phyloP scores from a whole-genome alignment of 1,140 invertebrate genomes.

The Drosophila ironensis region DNA sequence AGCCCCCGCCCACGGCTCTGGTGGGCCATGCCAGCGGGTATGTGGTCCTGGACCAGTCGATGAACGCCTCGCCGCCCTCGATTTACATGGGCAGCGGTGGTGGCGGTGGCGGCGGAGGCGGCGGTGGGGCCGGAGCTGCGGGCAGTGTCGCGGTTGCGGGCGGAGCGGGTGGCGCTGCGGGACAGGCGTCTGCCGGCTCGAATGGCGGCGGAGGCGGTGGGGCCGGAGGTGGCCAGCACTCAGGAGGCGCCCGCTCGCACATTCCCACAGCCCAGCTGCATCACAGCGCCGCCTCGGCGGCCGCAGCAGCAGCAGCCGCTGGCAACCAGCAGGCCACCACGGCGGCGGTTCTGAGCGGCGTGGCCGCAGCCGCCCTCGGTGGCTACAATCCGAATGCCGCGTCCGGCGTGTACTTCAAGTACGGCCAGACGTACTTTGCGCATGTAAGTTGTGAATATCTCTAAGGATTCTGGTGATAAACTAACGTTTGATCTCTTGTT shows the following conservation, averaged over 20 bases:
- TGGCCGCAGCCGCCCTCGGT: slow-evolving; percentile 65
- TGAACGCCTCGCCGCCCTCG: slow-evolving; percentile 57
- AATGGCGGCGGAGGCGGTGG: slow-evolving; percentile 3
- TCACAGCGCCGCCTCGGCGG: slow-evolving; percentile 68
- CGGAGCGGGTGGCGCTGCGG: slow-evolving; percentile 8
- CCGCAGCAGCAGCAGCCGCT: slow-evolving; percentile 52
- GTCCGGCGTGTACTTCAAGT: slow-evolving; percentile 80
- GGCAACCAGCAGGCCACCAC: slow-evolving; percentile 63
- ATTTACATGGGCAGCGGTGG: slow-evolving; percentile 42
- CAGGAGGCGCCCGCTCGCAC: slow-evolving; percentile 57
- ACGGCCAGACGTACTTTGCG: slow-evolving; percentile 81
- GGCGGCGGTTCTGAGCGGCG: slow-evolving; percentile 69
- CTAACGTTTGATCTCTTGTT: not conserved
- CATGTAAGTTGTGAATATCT: slow-evolving; percentile 62
- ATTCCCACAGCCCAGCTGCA: slow-evolving; percentile 80
- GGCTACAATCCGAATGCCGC: slow-evolving; percentile 75
- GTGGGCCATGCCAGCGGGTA: slow-evolving; percentile 42
- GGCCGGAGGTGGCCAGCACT: slow-evolving; percentile 33
- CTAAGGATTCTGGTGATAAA: no score
- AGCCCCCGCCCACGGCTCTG: slow-evolving; percentile 2
- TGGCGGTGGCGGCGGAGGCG: slow-evolving; percentile 6
- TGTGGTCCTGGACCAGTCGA: slow-evolving; percentile 59
- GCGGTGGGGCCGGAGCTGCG: not conserved
- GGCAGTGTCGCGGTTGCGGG: not conserved
- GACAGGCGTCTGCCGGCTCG: slow-evolving; percentile 12